Evolutionary conservation across 2,113 vertebrate species (phyloP), one percentile per base, ranked within the genome.

Genomic region (Cyanoliseus patagonus): DNA sequence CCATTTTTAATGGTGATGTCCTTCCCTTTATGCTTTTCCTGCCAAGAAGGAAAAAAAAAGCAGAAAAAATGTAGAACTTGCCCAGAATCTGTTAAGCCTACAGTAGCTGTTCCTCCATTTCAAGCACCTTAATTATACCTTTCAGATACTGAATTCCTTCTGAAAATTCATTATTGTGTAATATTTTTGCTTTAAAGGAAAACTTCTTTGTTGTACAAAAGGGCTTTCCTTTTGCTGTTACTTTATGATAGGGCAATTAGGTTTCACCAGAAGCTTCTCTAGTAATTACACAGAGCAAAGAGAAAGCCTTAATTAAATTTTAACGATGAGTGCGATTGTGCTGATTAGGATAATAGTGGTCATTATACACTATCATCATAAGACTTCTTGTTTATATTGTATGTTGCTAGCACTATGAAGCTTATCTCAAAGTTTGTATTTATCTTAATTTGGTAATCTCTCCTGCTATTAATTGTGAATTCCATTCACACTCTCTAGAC

Each of bases 291-390:
- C 39, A 75, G n/a, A 88, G 55, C 62, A 77, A 95, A 91, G 39
- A 81, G 61, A 91, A 93, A 96, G 86, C n/a, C 64, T 95, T 91
- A 95, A 94, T 95, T 91, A 92, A 96, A 95, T 93, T 93, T 93
- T 94, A 94, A 88, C 0, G 4, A 86, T 53, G 51, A 88, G 35
- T 87, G 57, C 0, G 5, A 91, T 90, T 73, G 55, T 84, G 37
- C 52, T 95, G 81, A 94, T 78, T 92, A 95, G 57, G 47, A 84
- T 92, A 95, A 92, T 82, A 80, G 47, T 74, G 70, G 91, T 82
- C 74, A 90, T 93, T 95, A 86, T 64, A 91, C 33, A 73, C 30
- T 68, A 55, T 66, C 15, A 5, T 27, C 9, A 7, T 35, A 88
- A 92, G 47, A 59, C 23, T 49, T 77, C 74, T 84, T 94, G 61